Percentiles rank a stretch among this genome's conserved stretches.
These are phyloP conservation scores for Oophaga pumilio DNA, from an alignment of 2,113 vertebrate species.

Conservation along the genomic window DNA sequence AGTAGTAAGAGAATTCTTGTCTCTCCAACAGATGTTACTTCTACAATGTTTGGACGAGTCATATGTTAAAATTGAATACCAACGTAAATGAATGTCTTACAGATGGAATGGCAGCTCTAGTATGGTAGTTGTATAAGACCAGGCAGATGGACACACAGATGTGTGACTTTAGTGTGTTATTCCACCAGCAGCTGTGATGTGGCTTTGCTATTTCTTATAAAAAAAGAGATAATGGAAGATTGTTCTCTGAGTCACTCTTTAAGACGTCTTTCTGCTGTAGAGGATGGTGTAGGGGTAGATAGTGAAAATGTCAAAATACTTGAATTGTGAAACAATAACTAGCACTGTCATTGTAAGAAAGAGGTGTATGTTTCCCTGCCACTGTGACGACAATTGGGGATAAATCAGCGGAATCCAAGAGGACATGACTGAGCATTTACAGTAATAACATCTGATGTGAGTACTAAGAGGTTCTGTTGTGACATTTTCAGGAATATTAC, in stretches of 20 bases:
- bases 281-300: constrained; percentile 61
- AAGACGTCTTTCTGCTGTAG: constrained; percentile 57
- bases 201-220: constrained; percentile 2
- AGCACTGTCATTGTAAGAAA: not conserved
- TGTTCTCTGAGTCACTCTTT: constrained; percentile 47
- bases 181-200: constrained; percentile 34
- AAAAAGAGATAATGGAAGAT: constrained; percentile 41
- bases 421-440: constrained; percentile 13
- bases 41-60: not conserved
- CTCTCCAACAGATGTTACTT: too few species aligned
- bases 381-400: constrained; percentile 2
- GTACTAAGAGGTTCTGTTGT: not conserved
- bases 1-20: too few species aligned
- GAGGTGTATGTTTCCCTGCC: constrained; percentile 24
- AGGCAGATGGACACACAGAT: constrained; percentile 37
- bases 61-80: not conserved
- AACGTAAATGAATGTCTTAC: not conserved
- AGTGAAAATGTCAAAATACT: constrained; percentile 67
- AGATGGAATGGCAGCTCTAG: not conserved
- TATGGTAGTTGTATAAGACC: not conserved
- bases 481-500: not conserved
- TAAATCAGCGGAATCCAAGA: not conserved
- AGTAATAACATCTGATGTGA: not conserved
- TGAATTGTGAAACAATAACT: constrained; percentile 54
- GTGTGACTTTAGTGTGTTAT: not conserved